Evolutionary conservation across 1,140 invertebrate genomes (phyloP).

Genomic region (Anastrepha obliqua): DNA sequence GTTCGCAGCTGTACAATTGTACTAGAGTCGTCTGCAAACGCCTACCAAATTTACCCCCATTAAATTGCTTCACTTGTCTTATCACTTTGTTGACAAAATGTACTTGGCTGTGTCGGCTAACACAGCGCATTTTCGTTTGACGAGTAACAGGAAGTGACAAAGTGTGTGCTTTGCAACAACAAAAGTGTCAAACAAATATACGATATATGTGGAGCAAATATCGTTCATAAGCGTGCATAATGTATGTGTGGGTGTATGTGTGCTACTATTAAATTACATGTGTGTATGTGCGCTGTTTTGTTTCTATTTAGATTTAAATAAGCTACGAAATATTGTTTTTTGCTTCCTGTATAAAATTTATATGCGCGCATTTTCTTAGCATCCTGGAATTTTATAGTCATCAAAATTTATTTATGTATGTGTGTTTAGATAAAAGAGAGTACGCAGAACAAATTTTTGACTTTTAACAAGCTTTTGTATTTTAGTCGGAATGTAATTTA

Average conservation of each 20-base stretch:
- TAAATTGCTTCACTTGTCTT: conserved; percentile 37
- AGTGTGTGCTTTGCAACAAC: neutral
- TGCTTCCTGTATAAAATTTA: neutral
- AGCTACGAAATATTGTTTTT: neutral
- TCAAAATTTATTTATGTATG: neutral
- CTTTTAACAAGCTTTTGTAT: neutral
- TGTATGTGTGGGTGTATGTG: neutral
- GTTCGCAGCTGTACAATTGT: too few relatives aligned
- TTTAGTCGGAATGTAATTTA: neutral
- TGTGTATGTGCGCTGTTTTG: neutral
- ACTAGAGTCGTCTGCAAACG: neutral
- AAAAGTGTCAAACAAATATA: neutral
- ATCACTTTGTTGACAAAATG: conserved; percentile 37
- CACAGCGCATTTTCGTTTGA: neutral
- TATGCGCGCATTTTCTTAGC: neutral
- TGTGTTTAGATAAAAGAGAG: neutral
- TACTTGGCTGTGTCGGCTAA: neutral
- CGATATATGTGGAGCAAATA: neutral
- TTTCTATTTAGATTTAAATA: neutral
- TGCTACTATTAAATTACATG: neutral
- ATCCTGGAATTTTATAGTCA: neutral
- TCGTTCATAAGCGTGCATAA: neutral
- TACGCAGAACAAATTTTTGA: neutral
- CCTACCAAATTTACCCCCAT: conserved; percentile 2
- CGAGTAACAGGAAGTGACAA: neutral